Conservation (phyloP, 1,140 invertebrate species). For the Trichonephila clavata region DNA sequence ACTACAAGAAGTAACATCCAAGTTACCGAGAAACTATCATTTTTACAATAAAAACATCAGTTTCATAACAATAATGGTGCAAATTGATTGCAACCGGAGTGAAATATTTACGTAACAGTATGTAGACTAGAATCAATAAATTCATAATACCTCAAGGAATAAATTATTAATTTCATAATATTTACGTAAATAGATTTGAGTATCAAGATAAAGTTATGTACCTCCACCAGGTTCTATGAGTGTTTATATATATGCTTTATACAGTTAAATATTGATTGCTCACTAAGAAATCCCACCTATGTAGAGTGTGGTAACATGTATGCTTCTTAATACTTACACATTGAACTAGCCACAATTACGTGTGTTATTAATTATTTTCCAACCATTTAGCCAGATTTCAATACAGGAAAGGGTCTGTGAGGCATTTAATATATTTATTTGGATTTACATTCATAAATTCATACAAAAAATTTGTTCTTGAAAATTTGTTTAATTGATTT, state of each 20-base stretch:
- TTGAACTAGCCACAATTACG: not conserved
- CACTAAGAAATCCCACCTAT: conserved; percentile 16
- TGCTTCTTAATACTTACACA: conserved; percentile 12
- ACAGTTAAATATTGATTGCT: conserved; percentile 24
- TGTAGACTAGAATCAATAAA: conserved; percentile 49
- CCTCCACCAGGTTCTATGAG: not conserved
- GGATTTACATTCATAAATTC: not conserved
- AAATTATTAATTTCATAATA: conserved; percentile 19
- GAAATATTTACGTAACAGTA: conserved; percentile 25
- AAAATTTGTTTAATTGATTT: not conserved
- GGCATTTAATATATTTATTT: no score
- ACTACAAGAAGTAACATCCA: conserved; percentile 7
- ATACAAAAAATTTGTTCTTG: not conserved
- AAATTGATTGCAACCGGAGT: conserved; percentile 27
- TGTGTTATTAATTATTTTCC: not conserved
- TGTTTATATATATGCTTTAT: conserved; percentile 20
- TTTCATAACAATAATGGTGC: conserved; percentile 45
- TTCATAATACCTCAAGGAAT: conserved; percentile 10
- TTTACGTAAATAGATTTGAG: conserved; percentile 3
- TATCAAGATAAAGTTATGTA: not conserved
- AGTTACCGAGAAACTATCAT: conserved; percentile 26
- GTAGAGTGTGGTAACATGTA: conserved; percentile 14
- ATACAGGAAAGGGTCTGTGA: not conserved
- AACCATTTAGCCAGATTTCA: not conserved
- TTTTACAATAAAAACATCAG: conserved; percentile 35